Evolutionary conservation across 2,113 vertebrate species (phyloP).

Genomic region (Lota lota): DNA sequence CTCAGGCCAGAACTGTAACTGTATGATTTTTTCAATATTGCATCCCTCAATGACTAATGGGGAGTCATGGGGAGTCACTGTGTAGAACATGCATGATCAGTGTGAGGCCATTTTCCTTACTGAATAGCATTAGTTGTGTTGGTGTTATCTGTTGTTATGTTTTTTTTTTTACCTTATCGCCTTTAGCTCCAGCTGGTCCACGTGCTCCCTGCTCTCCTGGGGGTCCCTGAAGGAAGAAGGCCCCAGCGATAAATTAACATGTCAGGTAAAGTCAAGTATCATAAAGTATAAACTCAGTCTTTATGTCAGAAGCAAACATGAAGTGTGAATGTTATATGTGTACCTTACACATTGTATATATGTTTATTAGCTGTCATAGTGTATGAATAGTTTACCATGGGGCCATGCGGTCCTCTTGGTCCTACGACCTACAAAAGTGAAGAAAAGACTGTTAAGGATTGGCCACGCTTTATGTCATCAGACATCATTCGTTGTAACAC

Average conservation of each 20-base stretch:
- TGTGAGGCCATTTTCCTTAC: not conserved
- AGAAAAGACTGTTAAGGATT: constrained; percentile 2
- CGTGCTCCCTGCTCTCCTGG: constrained; percentile 86
- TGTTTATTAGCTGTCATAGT: no score
- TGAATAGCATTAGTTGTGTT: not conserved
- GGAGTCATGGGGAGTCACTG: no score
- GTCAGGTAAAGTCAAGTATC: not conserved
- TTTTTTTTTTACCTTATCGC: constrained; percentile 80
- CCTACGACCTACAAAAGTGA: constrained; percentile 78
- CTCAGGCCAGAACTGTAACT: no score
- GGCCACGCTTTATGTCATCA: not conserved
- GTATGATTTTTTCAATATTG: no score
- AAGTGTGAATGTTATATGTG: no score
- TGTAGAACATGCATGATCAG: no score
- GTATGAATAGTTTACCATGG: constrained; percentile 75
- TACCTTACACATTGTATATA: no score
- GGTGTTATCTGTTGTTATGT: not conserved
- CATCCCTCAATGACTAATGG: no score
- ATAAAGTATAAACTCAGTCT: no score
- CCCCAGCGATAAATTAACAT: not conserved
- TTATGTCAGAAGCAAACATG: no score
- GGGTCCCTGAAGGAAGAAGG: constrained; percentile 79
- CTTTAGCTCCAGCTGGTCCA: constrained; percentile 84
- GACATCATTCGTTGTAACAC: not conserved
- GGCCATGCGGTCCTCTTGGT: constrained; percentile 87